A percentile compares a stretch with the other conserved stretches of the same genome.
Conservation (phyloP, 2,888 invertebrate species). For the Drosophila kuntzei region DNA sequence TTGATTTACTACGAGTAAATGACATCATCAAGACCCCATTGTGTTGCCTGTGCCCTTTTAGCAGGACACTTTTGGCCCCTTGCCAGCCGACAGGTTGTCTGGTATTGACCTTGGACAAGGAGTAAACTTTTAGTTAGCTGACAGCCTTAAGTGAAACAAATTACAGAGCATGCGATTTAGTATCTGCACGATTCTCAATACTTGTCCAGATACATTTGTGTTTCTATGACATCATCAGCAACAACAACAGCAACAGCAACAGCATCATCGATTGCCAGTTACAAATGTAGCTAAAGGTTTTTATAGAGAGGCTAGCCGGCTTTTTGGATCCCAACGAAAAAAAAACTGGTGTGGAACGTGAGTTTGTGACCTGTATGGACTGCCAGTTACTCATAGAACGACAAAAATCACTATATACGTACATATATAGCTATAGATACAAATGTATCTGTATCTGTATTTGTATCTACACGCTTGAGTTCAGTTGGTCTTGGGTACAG, state of each 20-base stretch:
- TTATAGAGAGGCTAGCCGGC: slow-evolving; percentile 37
- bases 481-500: slow-evolving; percentile 66
- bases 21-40: slow-evolving; percentile 15
- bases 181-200: slow-evolving; percentile 27
- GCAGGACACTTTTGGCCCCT: slow-evolving; percentile 29
- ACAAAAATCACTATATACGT: slow-evolving; percentile 20
- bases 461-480: slow-evolving; percentile 56
- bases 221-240: slow-evolving; percentile 70
- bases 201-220: background rate
- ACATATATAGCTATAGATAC: slow-evolving; percentile 20
- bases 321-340: slow-evolving; percentile 38
- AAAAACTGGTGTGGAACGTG: slow-evolving; percentile 72
- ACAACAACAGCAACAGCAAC: slow-evolving; percentile 31
- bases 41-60: slow-evolving; percentile 18
- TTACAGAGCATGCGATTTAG: slow-evolving; percentile 48
- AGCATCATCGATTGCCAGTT: slow-evolving; percentile 59
- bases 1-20: slow-evolving; percentile 10
- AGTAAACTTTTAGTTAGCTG: slow-evolving; percentile 29
- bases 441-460: slow-evolving; percentile 23
- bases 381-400: slow-evolving; percentile 65
- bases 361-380: slow-evolving; percentile 55
- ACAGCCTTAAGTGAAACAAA: slow-evolving; percentile 39
- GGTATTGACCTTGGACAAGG: slow-evolving; percentile 65
- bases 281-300: slow-evolving; percentile 25
- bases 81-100: slow-evolving; percentile 37